Base-by-base conservation (phyloP, 2,113 vertebrate genomes). In the Falcunculus frontatus region DNA sequence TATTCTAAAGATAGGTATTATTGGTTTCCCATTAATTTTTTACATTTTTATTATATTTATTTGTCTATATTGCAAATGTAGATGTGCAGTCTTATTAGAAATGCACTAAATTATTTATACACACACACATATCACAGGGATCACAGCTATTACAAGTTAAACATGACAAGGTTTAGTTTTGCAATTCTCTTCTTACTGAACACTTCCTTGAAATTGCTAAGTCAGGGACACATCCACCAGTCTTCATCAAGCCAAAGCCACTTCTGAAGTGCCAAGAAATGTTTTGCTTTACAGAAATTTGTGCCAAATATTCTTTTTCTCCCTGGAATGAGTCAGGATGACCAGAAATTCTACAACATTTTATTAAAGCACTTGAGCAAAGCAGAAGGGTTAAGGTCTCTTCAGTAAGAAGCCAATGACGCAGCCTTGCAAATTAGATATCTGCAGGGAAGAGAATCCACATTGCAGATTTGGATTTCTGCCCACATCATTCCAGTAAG, bases 401-500 rank as follows among this genome's bases (percentile, higher is more conserved):
- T 80, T 80, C 41, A 74, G 50, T 22, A 70, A 39, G 73, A 84
- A 94, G 92, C 72, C 75, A 92, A 21, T 75, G 67, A 79, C 0
- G 6, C 57, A 91, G 92, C 72, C 42, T 33, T 81, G 59, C 59
- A 84, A 87, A 57, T 74, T n/a, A 76, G 63, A 10, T 84, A 84
- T 80, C 87, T 81, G 78, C 95, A 96, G 63, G 78, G 59, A 87
- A 91, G 62, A 93, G 83, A 93, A 86, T 84, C 52, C 83, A 93
- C 81, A 75, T 0, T 95, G 92, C 95, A 95, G 90, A 70, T 75
- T 16, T 96, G 92, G 95, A 92, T 60, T 88, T 90, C 35, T 95
- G 95, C 93, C 96, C 83, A 83, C 55, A 77, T 47, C 59, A 70
- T 96, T 92, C 88, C 93, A 89, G 87, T 84, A 96, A 96, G 69